Evolutionary conservation across 1,140 invertebrate genomes (phyloP).

Genomic region (Lepeophtheirus salmonis): DNA sequence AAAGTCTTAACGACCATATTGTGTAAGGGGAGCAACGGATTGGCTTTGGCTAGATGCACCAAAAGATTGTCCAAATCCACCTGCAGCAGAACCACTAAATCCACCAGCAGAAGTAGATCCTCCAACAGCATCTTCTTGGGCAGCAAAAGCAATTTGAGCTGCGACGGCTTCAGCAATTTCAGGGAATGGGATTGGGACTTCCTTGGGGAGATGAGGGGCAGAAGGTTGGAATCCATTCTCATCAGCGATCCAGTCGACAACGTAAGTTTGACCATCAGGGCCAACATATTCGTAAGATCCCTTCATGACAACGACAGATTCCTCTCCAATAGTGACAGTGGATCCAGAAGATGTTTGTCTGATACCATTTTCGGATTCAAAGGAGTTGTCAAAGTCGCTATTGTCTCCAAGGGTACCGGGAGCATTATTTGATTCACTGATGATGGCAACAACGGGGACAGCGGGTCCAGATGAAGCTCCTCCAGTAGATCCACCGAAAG

Average conservation of each 20-base stretch:
- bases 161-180: conserved; percentile 15
- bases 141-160: conserved; percentile 15
- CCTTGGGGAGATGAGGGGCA: conserved; percentile 29
- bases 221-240: conserved; percentile 41
- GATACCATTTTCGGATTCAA: conserved; percentile 12
- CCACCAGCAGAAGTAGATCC: neutral
- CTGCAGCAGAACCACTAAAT: neutral
- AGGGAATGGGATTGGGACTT: neutral
- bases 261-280: conserved; percentile 16
- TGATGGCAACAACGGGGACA: neutral
- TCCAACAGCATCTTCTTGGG: neutral
- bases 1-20: no score
- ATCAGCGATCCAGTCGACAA: conserved; percentile 35
- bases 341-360: neutral
- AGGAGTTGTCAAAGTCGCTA: neutral
- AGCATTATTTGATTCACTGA: neutral
- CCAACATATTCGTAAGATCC: conserved; percentile 20
- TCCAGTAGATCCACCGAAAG: no score
- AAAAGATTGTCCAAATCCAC: neutral
- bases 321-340: neutral
- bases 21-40: neutral
- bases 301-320: conserved; percentile 2
- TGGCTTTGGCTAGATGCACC: neutral
- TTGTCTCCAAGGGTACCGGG: neutral
- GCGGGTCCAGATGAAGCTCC: no score